phyloP scores from a whole-genome alignment of 2,797 vertebrate genomes.

The Meriones psammophilus region DNA sequence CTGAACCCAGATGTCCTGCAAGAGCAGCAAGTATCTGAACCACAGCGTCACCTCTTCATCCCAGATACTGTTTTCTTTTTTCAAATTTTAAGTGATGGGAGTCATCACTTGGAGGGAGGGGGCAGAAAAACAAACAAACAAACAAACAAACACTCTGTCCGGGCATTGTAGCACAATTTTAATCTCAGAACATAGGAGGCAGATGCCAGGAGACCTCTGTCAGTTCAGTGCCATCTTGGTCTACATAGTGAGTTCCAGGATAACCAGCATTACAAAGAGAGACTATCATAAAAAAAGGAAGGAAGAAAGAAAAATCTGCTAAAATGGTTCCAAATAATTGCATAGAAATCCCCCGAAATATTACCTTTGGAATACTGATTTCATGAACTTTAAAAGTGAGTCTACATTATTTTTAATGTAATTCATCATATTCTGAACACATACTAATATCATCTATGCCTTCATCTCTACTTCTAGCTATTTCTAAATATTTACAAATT shows the following conservation, averaged over 20 bases:
- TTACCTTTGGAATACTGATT: neutral
- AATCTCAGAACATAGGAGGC: neutral
- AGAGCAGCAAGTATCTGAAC: neutral
- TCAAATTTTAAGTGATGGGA: neutral
- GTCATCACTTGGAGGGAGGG: neutral
- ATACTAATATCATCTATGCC: neutral
- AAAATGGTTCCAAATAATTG: neutral
- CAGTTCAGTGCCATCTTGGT: neutral
- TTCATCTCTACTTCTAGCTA: neutral
- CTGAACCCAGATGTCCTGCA: neutral
- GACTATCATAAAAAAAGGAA: neutral
- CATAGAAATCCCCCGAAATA: neutral
- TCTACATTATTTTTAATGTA: neutral
- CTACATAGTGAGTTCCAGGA: neutral
- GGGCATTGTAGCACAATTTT: neutral
- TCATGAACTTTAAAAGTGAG: neutral
- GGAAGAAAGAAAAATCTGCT: neutral
- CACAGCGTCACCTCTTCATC: neutral
- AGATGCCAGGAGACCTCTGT: neutral
- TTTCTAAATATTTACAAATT: neutral
- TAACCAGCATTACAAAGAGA: neutral
- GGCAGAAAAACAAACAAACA: neutral
- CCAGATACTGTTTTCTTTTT: neutral
- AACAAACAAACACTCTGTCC: neutral
- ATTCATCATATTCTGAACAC: neutral